Evolutionary conservation across 2,888 invertebrate genomes (phyloP).

Genomic region (Pristionchus fissidentatus): DNA sequence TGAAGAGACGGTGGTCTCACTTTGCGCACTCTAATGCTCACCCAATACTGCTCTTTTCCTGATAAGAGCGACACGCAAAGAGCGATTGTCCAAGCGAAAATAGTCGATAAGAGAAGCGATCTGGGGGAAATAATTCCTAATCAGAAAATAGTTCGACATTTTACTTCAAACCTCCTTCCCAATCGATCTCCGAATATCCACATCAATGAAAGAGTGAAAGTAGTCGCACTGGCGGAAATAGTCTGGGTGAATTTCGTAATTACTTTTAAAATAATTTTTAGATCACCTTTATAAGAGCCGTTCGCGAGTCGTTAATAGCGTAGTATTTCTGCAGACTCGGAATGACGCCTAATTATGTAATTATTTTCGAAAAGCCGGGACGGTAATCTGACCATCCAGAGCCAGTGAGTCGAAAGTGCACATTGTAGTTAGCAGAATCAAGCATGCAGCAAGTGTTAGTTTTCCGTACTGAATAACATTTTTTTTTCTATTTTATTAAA

Average conservation of each 20-base stretch:
- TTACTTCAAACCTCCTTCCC: neutral
- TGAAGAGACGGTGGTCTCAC: too few relatives aligned
- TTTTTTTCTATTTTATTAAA: neutral
- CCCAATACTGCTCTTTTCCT: neutral
- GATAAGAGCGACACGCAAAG: slow-evolving; percentile 6
- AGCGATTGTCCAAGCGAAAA: neutral
- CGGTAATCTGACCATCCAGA: neutral
- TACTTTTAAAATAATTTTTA: neutral
- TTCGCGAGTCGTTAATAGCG: neutral
- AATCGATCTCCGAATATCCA: neutral
- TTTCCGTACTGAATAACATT: neutral
- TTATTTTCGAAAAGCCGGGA: too few relatives aligned
- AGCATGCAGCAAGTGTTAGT: neutral
- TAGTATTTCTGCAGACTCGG: neutral
- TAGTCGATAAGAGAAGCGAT: neutral
- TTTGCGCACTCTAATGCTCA: too few relatives aligned
- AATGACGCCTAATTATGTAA: neutral
- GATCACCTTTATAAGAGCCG: neutral
- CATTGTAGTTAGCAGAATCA: neutral
- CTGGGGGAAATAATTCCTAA: neutral
- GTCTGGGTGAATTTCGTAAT: neutral
- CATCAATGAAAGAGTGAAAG: neutral
- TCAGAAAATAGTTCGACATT: neutral
- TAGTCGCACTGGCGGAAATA: neutral
- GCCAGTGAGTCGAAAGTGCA: neutral